Evolutionary conservation across 2,113 vertebrate species (phyloP).

Genomic region (Cavia porcellus): DNA sequence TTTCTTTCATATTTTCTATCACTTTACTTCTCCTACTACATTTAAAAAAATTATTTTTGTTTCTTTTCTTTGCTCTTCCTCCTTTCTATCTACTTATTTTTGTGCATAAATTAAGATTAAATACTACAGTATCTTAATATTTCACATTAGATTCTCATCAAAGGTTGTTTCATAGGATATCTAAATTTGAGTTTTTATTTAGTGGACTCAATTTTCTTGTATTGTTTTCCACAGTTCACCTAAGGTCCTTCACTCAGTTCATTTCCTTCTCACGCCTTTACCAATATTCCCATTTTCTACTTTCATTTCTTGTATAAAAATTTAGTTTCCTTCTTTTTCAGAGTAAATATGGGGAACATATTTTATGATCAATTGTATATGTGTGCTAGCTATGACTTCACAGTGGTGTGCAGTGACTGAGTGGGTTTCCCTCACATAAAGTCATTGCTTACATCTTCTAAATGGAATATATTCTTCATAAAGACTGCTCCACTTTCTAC

Average conservation of each 20-base stretch:
- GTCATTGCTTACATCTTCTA: background rate
- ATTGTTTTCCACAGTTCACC: background rate
- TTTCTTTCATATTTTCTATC: background rate
- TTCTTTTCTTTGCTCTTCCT: background rate
- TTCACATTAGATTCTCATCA: background rate
- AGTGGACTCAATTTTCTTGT: background rate
- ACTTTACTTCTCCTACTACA: background rate
- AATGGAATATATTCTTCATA: background rate
- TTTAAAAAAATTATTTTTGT: background rate
- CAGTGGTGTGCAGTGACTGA: background rate
- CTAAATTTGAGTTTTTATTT: background rate
- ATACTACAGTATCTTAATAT: background rate
- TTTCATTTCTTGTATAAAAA: background rate
- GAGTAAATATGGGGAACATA: background rate
- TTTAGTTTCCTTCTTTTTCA: background rate
- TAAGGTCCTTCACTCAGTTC: background rate
- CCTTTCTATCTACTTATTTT: background rate
- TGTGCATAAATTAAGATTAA: background rate
- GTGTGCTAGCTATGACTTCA: background rate
- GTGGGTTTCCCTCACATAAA: background rate
- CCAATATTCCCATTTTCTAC: background rate
- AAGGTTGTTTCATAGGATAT: background rate
- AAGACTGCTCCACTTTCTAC: background rate
- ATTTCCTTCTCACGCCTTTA: background rate
- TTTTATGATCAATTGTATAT: background rate